Conservation (phyloP, 92 coral and sea anemone species). For the Zoanthus sansibaricus region DNA sequence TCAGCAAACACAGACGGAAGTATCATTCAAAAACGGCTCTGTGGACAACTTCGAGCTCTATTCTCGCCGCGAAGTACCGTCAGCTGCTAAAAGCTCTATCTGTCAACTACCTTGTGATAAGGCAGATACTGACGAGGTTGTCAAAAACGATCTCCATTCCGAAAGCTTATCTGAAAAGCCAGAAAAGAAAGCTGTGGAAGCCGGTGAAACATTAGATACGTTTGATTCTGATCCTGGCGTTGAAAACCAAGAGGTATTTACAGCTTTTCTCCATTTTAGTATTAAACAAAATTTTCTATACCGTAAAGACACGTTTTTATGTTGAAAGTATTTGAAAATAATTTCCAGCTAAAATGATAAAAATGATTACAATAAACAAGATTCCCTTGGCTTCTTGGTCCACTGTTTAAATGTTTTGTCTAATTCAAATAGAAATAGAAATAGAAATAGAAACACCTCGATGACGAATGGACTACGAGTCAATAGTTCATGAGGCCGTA, state of each 20-base stretch:
- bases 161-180: conserved; percentile 1
- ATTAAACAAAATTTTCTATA: neutral
- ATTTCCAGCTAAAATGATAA: too few relatives aligned
- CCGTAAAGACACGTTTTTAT: neutral
- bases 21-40: neutral
- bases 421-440: too few relatives aligned
- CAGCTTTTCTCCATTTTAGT: neutral
- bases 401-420: neutral
- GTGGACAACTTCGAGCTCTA: neutral
- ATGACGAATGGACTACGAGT: too few relatives aligned
- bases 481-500: too few relatives aligned
- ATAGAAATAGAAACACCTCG: too few relatives aligned
- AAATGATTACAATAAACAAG: too few relatives aligned
- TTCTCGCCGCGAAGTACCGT: neutral
- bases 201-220: neutral
- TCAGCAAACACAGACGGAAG: conserved; percentile 41
- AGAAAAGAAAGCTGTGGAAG: neutral
- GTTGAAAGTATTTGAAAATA: neutral
- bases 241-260: conserved; percentile 74
- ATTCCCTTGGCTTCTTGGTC: neutral
- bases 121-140: neutral
- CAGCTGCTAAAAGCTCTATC: neutral
- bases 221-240: conserved; percentile 64
- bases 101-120: neutral
- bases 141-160: neutral